Evolutionary conservation across 2,888 invertebrate species (phyloP), one percentile per base, ranked within the genome.

Genomic region (Emesis russula): DNA sequence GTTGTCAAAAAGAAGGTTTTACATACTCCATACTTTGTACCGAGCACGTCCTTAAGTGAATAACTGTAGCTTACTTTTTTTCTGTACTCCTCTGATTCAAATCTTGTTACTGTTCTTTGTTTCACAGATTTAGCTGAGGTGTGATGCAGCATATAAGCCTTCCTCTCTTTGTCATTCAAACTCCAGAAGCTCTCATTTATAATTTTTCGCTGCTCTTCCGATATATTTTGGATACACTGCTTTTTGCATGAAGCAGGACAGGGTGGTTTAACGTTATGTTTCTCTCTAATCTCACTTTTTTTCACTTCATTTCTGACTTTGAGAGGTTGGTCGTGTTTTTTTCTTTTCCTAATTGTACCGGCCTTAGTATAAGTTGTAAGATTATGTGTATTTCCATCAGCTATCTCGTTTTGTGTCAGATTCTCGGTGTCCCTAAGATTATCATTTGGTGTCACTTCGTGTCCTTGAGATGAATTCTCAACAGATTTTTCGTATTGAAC

Each of bases 281-380:
- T 81, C 68, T 81, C 58, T 73, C 73, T 81, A 48, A 81, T 81
- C 71, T 81, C 81, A 31, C 73, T 81, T 81, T 80, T 80, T 80
- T 84, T 79, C 75, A 38, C 84, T 66, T 74, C 83, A 41, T 84
- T 80, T 84, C 80, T 84, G 44, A 80, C 79, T 75, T 79, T 79
- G 48, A 84, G 84, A 41, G 79, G 73, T 84, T 84, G 84, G 79
- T 84, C 74, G 79, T 79, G 68, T 84, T 73, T 78, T 83, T 84
- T 84, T 74, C 84, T 79, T 84, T 84, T 84, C 79, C 84, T 84
- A 79, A 84, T 74, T 79, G 84, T 84, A 75, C 78, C 84, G 58
- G 79, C 84, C 36, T 84, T 84, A 84, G 84, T 84, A 79, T 79
- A 79, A 74, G 66, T 84, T 79, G 79, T 84, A 84, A 75, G 44